A percentile compares a stretch with the other conserved stretches of the same genome.
phyloP scores from a whole-genome alignment of 1,140 invertebrate species.

The Artemia franciscana region DNA sequence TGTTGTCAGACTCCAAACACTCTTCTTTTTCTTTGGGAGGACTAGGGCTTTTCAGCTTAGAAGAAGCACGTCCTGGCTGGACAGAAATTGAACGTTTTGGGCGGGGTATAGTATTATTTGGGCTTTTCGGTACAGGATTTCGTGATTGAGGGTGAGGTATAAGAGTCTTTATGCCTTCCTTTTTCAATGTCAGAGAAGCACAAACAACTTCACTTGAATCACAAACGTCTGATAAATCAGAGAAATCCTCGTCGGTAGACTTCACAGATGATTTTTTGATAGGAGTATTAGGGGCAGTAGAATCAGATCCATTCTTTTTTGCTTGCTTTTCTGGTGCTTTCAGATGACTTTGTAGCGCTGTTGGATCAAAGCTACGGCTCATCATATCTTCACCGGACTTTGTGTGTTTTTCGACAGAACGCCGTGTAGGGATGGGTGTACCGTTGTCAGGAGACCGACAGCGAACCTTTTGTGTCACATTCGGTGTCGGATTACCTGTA shows the following conservation, averaged over 20 bases:
- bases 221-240: neutral
- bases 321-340: neutral
- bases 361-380: neutral
- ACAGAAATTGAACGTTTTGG: conserved; percentile 9
- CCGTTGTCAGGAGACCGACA: neutral
- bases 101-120: conserved; percentile 9
- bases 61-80: conserved; percentile 4
- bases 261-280: neutral
- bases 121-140: neutral
- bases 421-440: neutral
- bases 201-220: conserved; percentile 5
- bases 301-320: neutral
- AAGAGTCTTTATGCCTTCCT: neutral
- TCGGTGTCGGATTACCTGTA: neutral
- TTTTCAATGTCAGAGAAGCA: neutral
- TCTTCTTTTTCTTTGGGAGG: neutral
- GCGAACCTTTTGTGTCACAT: neutral
- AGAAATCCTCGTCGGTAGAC: neutral
- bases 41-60: neutral
- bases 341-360: neutral
- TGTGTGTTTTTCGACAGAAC: neutral
- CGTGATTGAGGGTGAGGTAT: neutral
- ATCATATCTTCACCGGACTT: neutral
- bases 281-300: neutral
- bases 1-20: neutral